phyloP scores from a whole-genome alignment of 53 echinoderm and acorn worm species.

The Holothuria scabra region DNA sequence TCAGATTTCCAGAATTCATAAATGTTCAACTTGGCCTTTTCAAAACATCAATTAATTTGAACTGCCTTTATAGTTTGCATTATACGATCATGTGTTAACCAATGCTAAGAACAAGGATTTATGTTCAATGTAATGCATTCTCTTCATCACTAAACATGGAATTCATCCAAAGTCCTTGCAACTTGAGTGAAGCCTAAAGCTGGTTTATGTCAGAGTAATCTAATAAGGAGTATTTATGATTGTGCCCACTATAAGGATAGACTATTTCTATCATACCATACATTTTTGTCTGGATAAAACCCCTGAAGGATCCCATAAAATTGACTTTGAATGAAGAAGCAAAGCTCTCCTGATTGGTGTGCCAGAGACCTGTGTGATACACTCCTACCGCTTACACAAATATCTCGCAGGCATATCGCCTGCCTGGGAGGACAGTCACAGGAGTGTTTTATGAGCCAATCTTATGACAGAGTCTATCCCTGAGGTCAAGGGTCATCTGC shows the following conservation, averaged over 20 bases:
- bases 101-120: no score
- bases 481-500: conserved; percentile 25
- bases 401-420: conserved; percentile 2
- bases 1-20: no score
- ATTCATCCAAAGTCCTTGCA: no score
- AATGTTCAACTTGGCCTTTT: no score
- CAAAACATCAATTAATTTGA: no score
- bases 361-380: conserved; percentile 1
- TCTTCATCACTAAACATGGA: no score
- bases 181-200: conserved; percentile 2
- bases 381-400: conserved; percentile 23
- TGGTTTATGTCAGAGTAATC: conserved; percentile 44
- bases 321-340: conserved; percentile 18
- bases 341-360: conserved; percentile 17
- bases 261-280: neutral
- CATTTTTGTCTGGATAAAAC: conserved; percentile 4
- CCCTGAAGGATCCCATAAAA: conserved; percentile 36
- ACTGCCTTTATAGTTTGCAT: no score
- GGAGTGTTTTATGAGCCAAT: conserved; percentile 34
- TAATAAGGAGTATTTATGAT: conserved; percentile 32
- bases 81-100: no score
- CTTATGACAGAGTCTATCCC: conserved; percentile 24
- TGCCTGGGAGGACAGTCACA: neutral
- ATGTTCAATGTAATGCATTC: no score
- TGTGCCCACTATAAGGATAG: neutral